A percentile compares a stretch with the other conserved stretches of the same genome.
Conservation (phyloP, 2,888 invertebrate species). For the Cerceris rybyensis region DNA sequence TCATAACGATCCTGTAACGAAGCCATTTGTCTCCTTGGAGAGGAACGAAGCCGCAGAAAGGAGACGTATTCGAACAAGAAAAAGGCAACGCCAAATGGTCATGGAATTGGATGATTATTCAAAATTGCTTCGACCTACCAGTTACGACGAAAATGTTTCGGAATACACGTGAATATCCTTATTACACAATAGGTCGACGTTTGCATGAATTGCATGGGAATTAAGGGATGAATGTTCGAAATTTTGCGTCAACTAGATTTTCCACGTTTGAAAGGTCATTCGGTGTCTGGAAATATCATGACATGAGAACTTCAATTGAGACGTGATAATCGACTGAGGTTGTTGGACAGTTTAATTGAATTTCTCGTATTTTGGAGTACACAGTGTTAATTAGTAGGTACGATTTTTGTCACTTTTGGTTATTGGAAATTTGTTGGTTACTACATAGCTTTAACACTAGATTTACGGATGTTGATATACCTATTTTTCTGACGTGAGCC, state of each 20-base stretch:
- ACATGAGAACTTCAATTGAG: too few species aligned
- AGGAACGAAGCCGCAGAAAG: slow-evolving; percentile 51
- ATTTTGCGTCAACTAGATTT: not conserved
- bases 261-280: not conserved
- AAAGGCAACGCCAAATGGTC: slow-evolving; percentile 32
- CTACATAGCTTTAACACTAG: too few species aligned
- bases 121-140: slow-evolving; percentile 71
- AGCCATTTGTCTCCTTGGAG: slow-evolving; percentile 71
- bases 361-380: too few species aligned
- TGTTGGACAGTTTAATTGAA: too few species aligned
- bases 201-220: slow-evolving; percentile 1
- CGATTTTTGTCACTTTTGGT: too few species aligned
- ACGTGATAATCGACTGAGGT: too few species aligned
- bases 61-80: slow-evolving; percentile 27
- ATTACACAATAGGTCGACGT: not conserved
- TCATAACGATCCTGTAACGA: slow-evolving; percentile 71
- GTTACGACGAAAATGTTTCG: slow-evolving; percentile 36
- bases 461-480: too few species aligned
- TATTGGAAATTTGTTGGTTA: too few species aligned
- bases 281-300: too few species aligned
- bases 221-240: not conserved
- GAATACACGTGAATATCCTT: not conserved
- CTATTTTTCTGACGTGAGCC: too few species aligned
- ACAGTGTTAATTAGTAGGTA: too few species aligned
- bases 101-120: slow-evolving; percentile 74